Percentiles rank a stretch among this genome's conserved stretches.
phyloP scores from a whole-genome alignment of 1,140 invertebrate genomes.

The Semibalanus balanoides region DNA sequence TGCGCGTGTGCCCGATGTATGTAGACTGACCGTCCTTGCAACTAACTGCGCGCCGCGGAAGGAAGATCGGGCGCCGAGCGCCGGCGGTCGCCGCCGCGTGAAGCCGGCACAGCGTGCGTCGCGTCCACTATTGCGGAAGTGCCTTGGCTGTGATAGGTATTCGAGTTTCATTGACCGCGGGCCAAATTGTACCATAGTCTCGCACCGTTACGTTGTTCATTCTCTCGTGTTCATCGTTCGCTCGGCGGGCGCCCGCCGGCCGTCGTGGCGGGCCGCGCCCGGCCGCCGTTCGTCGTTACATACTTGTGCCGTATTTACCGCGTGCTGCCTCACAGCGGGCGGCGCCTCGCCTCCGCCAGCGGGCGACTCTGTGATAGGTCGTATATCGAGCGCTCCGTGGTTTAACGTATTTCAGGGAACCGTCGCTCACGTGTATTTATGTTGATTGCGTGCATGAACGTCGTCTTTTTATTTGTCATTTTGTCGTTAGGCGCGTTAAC shows the following conservation, averaged over 20 bases:
- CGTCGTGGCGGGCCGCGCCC: not conserved
- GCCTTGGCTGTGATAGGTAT: not conserved
- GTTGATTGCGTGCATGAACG: not conserved
- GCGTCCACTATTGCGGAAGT: not conserved
- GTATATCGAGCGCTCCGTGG: not conserved
- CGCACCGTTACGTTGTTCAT: not conserved
- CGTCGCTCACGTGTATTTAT: not conserved
- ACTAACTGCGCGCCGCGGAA: not conserved
- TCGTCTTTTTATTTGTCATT: not conserved
- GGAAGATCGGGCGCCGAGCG: too few species aligned
- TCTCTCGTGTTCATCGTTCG: not conserved
- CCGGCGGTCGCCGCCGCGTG: not conserved
- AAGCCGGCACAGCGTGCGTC: too few species aligned
- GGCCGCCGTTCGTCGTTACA: not conserved
- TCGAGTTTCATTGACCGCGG: not conserved
- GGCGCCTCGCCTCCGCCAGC: too few species aligned
- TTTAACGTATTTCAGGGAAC: not conserved
- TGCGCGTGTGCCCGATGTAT: not conserved
- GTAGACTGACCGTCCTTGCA: not conserved
- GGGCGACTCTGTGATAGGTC: not conserved
- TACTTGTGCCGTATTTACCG: too few species aligned
- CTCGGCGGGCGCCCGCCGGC: too few species aligned
- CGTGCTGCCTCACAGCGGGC: too few species aligned
- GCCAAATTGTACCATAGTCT: constrained; percentile 1
- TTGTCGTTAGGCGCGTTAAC: not conserved